A percentile compares a stretch with the other conserved stretches of the same genome.
Evolutionary conservation across 23 tunicate genomes (phyloP).

Genomic region (Botrylloides violaceus): DNA sequence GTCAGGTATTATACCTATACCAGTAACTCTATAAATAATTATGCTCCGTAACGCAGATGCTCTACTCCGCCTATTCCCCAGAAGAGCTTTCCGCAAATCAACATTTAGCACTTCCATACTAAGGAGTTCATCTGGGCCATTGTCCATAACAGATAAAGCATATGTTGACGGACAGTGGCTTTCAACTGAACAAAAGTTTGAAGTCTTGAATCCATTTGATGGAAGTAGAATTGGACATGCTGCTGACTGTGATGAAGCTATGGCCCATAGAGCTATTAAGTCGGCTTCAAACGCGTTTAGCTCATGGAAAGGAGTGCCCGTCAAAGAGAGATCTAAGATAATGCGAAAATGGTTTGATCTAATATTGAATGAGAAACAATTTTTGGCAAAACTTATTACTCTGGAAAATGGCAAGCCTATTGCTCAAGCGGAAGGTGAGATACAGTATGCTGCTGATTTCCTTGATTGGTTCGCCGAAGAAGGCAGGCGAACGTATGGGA

Average conservation of each 20-base stretch:
- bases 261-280: constrained; percentile 41
- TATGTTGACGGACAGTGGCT: constrained; percentile 70
- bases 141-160: constrained; percentile 21
- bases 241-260: constrained; percentile 50
- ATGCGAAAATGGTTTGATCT: constrained; percentile 17
- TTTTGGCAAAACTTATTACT: constrained; percentile 3
- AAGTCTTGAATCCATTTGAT: constrained; percentile 61
- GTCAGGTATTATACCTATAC: too few species aligned
- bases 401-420: constrained; percentile 28
- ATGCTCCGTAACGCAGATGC: too few species aligned
- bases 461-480: constrained; percentile 19
- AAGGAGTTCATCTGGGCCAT: too few species aligned
- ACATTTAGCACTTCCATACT: too few species aligned
- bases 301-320: constrained; percentile 60
- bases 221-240: constrained; percentile 42
- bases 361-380: neutral
- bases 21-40: too few species aligned
- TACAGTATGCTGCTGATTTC: constrained; percentile 12
- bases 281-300: constrained; percentile 51
- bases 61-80: too few species aligned
- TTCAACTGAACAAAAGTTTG: constrained; percentile 21
- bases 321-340: constrained; percentile 22
- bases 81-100: too few species aligned
- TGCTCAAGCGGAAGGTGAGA: constrained; percentile 1
- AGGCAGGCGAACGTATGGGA: constrained; percentile 16